Percentiles rank a stretch among this genome's conserved stretches.
These are phyloP conservation scores for Diogma glabrata DNA, from an alignment of 2,888 invertebrate species.

Conservation along the genomic window DNA sequence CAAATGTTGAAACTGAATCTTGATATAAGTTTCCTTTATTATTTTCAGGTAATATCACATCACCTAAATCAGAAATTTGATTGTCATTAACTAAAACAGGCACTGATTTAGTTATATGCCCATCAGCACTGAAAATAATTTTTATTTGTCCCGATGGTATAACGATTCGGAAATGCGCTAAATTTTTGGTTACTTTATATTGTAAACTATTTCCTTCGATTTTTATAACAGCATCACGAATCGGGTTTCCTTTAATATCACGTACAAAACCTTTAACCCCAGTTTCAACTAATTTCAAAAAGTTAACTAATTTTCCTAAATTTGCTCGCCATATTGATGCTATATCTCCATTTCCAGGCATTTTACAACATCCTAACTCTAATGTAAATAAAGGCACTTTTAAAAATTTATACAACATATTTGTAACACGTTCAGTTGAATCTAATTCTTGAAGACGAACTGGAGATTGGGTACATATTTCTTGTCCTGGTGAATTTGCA, in stretches of 20 bases:
- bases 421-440: slow-evolving; percentile 41
- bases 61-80: slow-evolving; percentile 24
- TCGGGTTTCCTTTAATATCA: slow-evolving; percentile 48
- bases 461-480: slow-evolving; percentile 26
- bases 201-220: slow-evolving; percentile 45
- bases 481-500: slow-evolving; percentile 27
- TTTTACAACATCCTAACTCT: slow-evolving; percentile 72
- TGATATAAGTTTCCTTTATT: slow-evolving; percentile 10
- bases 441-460: slow-evolving; percentile 25
- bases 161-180: slow-evolving; percentile 59
- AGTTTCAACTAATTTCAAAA: slow-evolving; percentile 48
- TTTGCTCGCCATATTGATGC: slow-evolving; percentile 61
- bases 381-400: slow-evolving; percentile 55
- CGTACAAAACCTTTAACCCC: slow-evolving; percentile 61
- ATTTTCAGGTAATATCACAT: slow-evolving; percentile 20
- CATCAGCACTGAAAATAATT: slow-evolving; percentile 47
- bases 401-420: slow-evolving; percentile 48
- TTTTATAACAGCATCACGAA: slow-evolving; percentile 59
- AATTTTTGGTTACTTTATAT: slow-evolving; percentile 52
- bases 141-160: slow-evolving; percentile 56
- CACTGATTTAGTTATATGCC: slow-evolving; percentile 42
- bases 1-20: too few species aligned
- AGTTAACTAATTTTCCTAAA: slow-evolving; percentile 49
- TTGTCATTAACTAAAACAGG: slow-evolving; percentile 28
- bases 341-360: slow-evolving; percentile 56